Evolutionary conservation across 2,888 invertebrate species (phyloP), one percentile per base, ranked within the genome.

Genomic region (Amblyjoppa fuscipennis): DNA sequence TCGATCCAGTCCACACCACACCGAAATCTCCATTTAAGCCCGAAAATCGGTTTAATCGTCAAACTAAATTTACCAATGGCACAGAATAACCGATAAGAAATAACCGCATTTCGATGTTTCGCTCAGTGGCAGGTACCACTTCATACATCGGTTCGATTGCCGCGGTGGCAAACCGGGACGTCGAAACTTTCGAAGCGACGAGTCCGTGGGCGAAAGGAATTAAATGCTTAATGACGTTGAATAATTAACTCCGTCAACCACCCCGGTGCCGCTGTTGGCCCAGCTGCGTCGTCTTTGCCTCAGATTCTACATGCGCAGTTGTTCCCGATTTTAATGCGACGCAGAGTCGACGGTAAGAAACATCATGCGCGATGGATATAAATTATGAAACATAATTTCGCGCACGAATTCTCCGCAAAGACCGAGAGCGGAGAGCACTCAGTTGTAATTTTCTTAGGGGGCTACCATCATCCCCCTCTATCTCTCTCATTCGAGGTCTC

Each of bases 221-320:
- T 20, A 59, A 81, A 81, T 74, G 45, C 34, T 74, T 34, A 68
- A 53, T 68, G 74, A 59, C 66, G 45, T 81, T 56, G 68, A 81
- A 68, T 74, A 74, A 68, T 81, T 68, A 56, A 53, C 49, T 73
- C 28, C n/a, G 71, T 66, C 41, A 56, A 53, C 59, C 13, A n/a
- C 25, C 56, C 56, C 56, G 7, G n/a, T 25, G 20, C 56, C 41
- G 41, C 41, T 41, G 41, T 41, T 41, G 41, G 9, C 51, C 13
- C 31, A 3, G 73, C 25, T 41, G 66, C 73, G n/a, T 80, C 28
- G 49, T 73, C 51, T 59, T 49, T 34, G 41, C 13, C 16, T 28
- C 6, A 3, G 41, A 66, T 41, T 69, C 34, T n/a, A 28, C 20
- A 34, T 38, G 25, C 25, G 64, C 59, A 45, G 61, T 28, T 3